A percentile compares a stretch with the other conserved stretches of the same genome.
phyloP scores from a whole-genome alignment of 2,113 vertebrate species.

The Morone chrysops region DNA sequence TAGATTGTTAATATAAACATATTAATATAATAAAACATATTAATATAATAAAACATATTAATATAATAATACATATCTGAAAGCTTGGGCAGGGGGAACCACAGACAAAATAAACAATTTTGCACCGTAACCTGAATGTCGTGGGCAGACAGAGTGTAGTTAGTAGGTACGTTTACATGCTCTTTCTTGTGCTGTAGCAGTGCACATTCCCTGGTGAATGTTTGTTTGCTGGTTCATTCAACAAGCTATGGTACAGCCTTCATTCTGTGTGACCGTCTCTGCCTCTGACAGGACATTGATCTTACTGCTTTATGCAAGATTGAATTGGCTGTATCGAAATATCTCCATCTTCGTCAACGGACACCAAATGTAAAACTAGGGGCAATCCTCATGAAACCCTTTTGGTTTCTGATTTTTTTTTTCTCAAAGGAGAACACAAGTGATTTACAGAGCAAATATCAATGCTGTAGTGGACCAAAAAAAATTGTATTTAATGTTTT shows the following conservation, averaged over 20 bases:
- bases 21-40: no score
- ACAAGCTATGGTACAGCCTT: neutral
- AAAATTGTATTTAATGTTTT: constrained; percentile 1
- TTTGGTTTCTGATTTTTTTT: neutral
- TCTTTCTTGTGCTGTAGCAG: neutral
- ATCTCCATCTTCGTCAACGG: no score
- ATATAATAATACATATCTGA: no score
- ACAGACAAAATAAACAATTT: neutral
- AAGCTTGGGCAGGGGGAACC: neutral
- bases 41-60: no score
- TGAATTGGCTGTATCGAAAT: neutral
- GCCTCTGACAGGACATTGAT: neutral
- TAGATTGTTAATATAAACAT: no score
- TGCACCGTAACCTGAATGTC: neutral
- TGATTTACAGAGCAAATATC: neutral
- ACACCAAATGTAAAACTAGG: no score
- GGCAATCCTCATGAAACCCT: neutral
- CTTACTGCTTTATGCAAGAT: neutral
- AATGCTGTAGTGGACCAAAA: neutral
- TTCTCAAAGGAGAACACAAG: neutral
- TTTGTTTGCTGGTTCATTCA: neutral
- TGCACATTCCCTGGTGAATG: neutral
- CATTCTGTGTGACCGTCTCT: neutral
- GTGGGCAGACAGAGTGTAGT: neutral
- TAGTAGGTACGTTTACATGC: neutral